Base-by-base conservation (phyloP, 1,140 invertebrate genomes). In the Zaprionus africanus region DNA sequence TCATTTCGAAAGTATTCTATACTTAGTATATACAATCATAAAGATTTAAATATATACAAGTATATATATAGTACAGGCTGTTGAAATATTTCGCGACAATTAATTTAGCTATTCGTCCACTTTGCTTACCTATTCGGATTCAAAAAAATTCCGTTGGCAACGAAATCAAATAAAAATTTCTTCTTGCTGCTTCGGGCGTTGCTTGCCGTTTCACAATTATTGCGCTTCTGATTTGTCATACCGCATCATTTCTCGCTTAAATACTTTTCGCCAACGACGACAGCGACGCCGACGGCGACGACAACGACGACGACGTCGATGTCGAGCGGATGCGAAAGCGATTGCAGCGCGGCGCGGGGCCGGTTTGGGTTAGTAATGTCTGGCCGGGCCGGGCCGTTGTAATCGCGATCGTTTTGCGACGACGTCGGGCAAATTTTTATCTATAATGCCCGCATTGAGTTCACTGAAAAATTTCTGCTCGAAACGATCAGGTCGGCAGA, bases 221-320 rank as follows among this genome's bases (percentile, higher is more conserved):
- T 90, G 88, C 65, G 81, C 73, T 90, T 90, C 79, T 90, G 85
- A 90, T 81, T 79, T 82, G 85, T 90, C 82, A 90, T 90, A 70
- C 60, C 51, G 69, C 72, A 79, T 82, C 72, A 90, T 85, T 78
- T 82, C 66, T 53, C 86, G 71, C 67, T 90, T 90, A 90, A 90
- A 90, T 90, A 90, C 81, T 60, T 61, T 59, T 4, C 17, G 49
- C n/a, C 26, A 38, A 6, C 41, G 41, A 9, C 41, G n/a, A 3
- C 41, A 4, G n/a, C 41, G n/a, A 7, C 41, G 41, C n/a, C 41
- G 41, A 1, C 38, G 38, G n/a, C 38, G n/a, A 2, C 41, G 1
- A 6, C 41, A 6, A 6, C 38, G 38, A 41, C 41, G 41, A 1
- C 38, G 38, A n/a, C 38, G 38, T 6, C 41, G 41, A 43, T 2